A percentile compares a stretch with the other conserved stretches of the same genome.
These are phyloP conservation scores for Monopterus albus DNA, from an alignment of 2,113 vertebrate species.

Conservation along the genomic window DNA sequence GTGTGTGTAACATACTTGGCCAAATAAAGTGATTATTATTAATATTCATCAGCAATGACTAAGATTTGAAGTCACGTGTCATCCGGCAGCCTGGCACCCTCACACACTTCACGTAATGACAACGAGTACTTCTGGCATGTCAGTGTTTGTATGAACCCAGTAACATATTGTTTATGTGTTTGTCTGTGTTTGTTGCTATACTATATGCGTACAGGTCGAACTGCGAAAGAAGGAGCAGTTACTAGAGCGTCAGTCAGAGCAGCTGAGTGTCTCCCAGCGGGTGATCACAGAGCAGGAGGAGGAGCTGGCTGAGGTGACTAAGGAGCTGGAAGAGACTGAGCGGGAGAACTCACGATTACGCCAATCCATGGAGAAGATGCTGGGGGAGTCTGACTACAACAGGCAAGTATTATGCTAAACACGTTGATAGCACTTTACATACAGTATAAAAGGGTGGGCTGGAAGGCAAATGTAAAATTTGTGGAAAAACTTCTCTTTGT, in stretches of 20 bases:
- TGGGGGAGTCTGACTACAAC: constrained; percentile 83
- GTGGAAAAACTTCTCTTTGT: too few relatives aligned
- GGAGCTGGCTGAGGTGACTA: constrained; percentile 86
- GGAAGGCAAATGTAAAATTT: too few relatives aligned
- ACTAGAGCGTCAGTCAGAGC: constrained; percentile 63
- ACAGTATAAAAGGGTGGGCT: not conserved
- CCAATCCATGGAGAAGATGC: constrained; percentile 89
- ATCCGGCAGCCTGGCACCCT: not conserved
- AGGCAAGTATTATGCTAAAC: constrained; percentile 66
- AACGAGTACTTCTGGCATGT: not conserved
- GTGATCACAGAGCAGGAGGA: constrained; percentile 88
- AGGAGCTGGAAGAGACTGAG: constrained; percentile 89
- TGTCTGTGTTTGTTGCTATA: not conserved
- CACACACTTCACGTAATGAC: not conserved
- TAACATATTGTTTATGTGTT: not conserved
- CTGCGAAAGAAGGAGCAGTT: constrained; percentile 79
- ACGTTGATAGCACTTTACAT: not conserved
- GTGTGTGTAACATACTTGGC: too few relatives aligned
- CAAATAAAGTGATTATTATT: too few relatives aligned
- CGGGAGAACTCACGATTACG: constrained; percentile 85
- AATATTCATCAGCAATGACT: not conserved
- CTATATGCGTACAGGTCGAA: constrained; percentile 80
- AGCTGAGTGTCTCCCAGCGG: constrained; percentile 82
- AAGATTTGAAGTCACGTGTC: too few relatives aligned
- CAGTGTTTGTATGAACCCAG: not conserved